Evolutionary conservation across 2,113 vertebrate species (phyloP), one percentile per base, ranked within the genome.

Genomic region (Channa maculata): DNA sequence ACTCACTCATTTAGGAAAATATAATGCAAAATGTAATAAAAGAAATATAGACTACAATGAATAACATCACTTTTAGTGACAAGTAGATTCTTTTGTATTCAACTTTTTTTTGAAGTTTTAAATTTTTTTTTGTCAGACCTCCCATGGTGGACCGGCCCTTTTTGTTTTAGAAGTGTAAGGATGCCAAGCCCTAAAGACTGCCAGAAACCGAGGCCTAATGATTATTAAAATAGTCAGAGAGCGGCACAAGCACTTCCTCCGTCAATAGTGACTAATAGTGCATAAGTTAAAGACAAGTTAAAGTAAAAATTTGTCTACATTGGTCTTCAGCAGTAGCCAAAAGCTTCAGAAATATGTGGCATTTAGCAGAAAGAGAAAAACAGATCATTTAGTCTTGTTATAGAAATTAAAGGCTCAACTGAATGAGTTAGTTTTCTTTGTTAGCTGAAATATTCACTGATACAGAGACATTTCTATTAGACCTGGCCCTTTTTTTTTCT

Each of bases 11-110:
- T 96, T 97, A 98, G 94, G 96, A 98, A 99, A 99, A 99, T 97
- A 98, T 96, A 97, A 96, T 98, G 98, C 95, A 98, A 97, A 97
- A 95, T 96, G 94, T 96, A 90, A 92, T 94, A 96, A 94, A 94
- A 95, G 95, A 98, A 97, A 96, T 93, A 95, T 95, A 96, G 94
- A 95, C 93, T 93, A 95, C 91, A 94, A 94, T 92, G 79, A 89
- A 94, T 93, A 94, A 90, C 85, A 79, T 92, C 92, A 94, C 94
- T 93, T 92, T 88, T 70, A 89, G 93, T 93, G 94, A 94, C 88
- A 70, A 58, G 88, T 94, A 94, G 93, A 87, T 93, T 94, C 86
- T 87, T 86, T 79, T 79, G 66, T 81, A 88, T 86, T 73, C 71
- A 88, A 53, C 44, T 70, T 86, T 79, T 89, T 86, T 86, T 85